Percentiles rank a stretch among this genome's conserved stretches.
Conservation (phyloP, 2,888 invertebrate genomes). For the Latrodectus hesperus region DNA sequence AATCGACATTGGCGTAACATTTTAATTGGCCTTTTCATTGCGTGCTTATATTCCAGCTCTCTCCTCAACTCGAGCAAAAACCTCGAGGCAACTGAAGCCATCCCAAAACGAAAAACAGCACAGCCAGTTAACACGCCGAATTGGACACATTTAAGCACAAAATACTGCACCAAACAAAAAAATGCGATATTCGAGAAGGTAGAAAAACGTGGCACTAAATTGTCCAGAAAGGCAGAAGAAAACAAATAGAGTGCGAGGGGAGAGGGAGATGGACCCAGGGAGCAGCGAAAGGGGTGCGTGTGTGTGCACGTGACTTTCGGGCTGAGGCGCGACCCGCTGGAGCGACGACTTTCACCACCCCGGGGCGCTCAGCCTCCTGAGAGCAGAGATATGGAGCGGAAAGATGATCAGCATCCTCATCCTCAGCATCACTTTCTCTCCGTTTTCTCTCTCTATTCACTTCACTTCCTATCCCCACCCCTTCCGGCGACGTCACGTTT, state of each 20-base stretch:
- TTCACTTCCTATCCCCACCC: conserved; percentile 24
- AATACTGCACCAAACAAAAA: conserved; percentile 2
- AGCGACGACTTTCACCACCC: conserved; percentile 59
- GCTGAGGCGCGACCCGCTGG: conserved; percentile 56
- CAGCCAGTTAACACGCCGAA: conserved; percentile 30
- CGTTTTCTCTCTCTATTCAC: conserved; percentile 7
- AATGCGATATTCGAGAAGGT: not conserved
- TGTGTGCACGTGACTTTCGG: conserved; percentile 53
- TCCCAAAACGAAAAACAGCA: not conserved
- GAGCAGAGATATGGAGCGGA: conserved; percentile 57
- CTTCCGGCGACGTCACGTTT: not conserved
- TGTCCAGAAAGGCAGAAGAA: conserved; percentile 43
- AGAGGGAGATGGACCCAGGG: not conserved
- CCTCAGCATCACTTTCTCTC: conserved; percentile 10
- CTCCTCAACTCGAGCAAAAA: not conserved
- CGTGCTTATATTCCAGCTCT: not conserved
- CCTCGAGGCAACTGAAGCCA: conserved; percentile 1
- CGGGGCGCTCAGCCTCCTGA: conserved; percentile 20
- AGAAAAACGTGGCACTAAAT: conserved; percentile 52
- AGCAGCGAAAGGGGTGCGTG: not conserved
- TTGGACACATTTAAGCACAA: conserved; percentile 29
- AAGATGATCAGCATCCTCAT: conserved; percentile 52
- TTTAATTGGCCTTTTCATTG: conserved; percentile 42
- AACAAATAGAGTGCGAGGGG: not conserved
- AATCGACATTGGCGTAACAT: conserved; percentile 11